Conservation (phyloP, 2,113 vertebrate genomes). For the Scophthalmus maximus region DNA sequence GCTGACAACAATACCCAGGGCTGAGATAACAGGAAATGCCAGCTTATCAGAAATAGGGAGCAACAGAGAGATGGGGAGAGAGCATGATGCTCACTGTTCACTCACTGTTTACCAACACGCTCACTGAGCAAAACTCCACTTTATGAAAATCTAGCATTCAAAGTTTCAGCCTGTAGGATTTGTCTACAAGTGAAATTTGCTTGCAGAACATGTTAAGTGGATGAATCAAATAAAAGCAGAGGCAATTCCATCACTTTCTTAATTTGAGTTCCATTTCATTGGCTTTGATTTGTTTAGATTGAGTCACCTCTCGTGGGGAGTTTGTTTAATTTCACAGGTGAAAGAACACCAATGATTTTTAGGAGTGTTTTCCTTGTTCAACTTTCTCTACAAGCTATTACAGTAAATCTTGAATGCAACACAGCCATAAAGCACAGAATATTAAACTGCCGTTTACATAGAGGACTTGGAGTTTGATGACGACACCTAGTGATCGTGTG, state of each 20-base stretch:
- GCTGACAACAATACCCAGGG: constrained; percentile 76
- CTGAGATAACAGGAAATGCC: constrained; percentile 84
- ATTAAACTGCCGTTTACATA: constrained; percentile 68
- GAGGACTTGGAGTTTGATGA: constrained; percentile 46
- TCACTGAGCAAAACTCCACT: constrained; percentile 41
- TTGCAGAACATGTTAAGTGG: constrained; percentile 55
- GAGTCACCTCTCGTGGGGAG: constrained; percentile 76
- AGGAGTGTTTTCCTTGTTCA: constrained; percentile 74
- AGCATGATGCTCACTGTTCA: constrained; percentile 46
- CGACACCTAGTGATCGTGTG: constrained; percentile 44
- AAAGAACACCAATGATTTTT: constrained; percentile 78
- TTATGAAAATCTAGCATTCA: constrained; percentile 30
- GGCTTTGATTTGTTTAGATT: constrained; percentile 79
- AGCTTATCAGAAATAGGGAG: constrained; percentile 73
- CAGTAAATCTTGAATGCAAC: constrained; percentile 73
- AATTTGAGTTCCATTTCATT: constrained; percentile 77
- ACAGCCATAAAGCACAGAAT: constrained; percentile 59
- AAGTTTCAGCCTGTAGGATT: background rate
- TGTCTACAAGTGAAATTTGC: constrained; percentile 30
- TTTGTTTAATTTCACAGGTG: constrained; percentile 83
- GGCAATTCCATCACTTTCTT: constrained; percentile 71
- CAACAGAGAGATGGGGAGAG: constrained; percentile 45
- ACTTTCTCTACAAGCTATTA: constrained; percentile 74
- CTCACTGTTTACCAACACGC: constrained; percentile 40
- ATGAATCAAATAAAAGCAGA: constrained; percentile 61